These are phyloP conservation scores for Mesodorylaimus sp. DNA, from an alignment of 2,888 invertebrate genomes.

Conservation along the genomic window DNA sequence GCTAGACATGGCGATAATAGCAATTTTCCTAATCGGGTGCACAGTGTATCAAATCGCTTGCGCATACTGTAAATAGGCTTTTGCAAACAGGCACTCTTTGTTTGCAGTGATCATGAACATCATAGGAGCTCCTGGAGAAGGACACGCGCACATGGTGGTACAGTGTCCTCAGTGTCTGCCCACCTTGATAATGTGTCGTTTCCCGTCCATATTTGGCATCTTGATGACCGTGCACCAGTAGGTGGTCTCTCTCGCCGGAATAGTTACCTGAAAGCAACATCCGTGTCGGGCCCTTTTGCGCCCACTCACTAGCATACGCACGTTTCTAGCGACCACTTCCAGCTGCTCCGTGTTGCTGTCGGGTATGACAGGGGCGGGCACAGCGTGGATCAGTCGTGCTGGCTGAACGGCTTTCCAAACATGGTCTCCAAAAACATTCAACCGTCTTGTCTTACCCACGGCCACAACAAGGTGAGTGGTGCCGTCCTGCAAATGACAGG, in stretches of 20 bases:
- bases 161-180: conserved; percentile 2
- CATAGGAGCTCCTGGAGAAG: too few relatives aligned
- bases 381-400: conserved; percentile 19
- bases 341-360: too few relatives aligned
- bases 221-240: conserved; percentile 85
- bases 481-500: conserved; percentile 27
- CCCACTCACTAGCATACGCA: conserved; percentile 12
- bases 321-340: neutral
- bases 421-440: conserved; percentile 14
- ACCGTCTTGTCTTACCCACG: conserved; percentile 13
- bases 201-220: conserved; percentile 48
- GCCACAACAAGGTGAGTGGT: conserved; percentile 34
- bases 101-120: too few relatives aligned
- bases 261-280: conserved; percentile 30
- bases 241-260: conserved; percentile 72
- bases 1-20: conserved; percentile 9
- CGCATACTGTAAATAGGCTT: too few relatives aligned
- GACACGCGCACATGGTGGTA: too few relatives aligned
- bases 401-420: conserved; percentile 28
- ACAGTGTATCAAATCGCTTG: too few relatives aligned
- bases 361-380: conserved; percentile 22
- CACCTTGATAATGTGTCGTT: conserved; percentile 56
- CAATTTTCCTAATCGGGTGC: too few relatives aligned
- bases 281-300: neutral
- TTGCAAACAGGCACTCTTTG: too few relatives aligned